phyloP scores from a whole-genome alignment of 2,113 vertebrate genomes.

The Syngnathus typhle region DNA sequence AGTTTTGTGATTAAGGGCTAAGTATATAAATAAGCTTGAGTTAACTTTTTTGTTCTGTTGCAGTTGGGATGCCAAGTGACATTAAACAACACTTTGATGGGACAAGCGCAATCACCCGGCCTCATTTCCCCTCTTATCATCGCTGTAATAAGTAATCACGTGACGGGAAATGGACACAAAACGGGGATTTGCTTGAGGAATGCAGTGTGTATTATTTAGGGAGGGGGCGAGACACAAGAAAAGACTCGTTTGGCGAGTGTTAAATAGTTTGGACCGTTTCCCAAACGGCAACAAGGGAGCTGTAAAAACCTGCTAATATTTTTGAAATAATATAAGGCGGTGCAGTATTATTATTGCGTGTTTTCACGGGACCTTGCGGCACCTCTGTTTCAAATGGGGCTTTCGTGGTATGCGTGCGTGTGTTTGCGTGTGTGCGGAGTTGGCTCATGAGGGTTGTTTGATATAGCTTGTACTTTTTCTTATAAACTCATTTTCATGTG shows the following conservation, averaged over 20 bases:
- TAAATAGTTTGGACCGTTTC: background rate
- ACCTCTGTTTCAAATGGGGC: background rate
- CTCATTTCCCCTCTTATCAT: constrained; percentile 1
- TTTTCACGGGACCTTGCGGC: background rate
- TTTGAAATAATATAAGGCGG: background rate
- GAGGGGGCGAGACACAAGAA: constrained; percentile 1
- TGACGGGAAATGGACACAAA: constrained; percentile 5
- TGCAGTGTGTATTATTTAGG: constrained; percentile 6
- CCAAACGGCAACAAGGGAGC: background rate
- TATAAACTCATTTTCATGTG: background rate
- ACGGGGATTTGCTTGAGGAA: background rate
- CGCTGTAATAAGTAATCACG: background rate
- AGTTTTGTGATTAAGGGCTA: background rate
- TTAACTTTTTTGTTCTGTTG: background rate
- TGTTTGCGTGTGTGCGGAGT: background rate
- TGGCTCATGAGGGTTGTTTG: background rate
- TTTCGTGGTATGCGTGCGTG: background rate
- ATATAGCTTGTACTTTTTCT: background rate
- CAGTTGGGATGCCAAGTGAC: background rate
- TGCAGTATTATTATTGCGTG: background rate
- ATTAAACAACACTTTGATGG: background rate
- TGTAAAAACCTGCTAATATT: constrained; percentile 1
- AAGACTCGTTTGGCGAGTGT: background rate
- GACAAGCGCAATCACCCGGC: background rate
- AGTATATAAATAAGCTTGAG: too few relatives aligned